Evolutionary conservation across 2,888 invertebrate species (phyloP).

Genomic region (Napeogenes sylphis): DNA sequence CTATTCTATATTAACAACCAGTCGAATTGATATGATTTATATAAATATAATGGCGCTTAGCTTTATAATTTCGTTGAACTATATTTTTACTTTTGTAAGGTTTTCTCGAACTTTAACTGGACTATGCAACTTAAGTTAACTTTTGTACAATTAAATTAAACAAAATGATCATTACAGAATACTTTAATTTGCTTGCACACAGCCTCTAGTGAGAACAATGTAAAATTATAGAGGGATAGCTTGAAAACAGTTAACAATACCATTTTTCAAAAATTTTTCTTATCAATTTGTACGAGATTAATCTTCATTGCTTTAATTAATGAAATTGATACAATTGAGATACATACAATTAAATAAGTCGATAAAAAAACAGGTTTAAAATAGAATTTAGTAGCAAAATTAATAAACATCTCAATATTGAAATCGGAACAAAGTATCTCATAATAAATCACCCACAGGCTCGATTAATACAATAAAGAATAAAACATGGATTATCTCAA

Average conservation of each 20-base stretch:
- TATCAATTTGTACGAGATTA: slow-evolving; percentile 24
- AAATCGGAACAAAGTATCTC: not conserved
- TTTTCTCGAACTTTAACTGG: too few species aligned
- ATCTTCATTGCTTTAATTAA: slow-evolving; percentile 10
- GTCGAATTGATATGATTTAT: too few species aligned
- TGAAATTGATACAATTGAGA: not conserved
- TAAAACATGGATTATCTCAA: slow-evolving; percentile 50
- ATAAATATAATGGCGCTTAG: too few species aligned
- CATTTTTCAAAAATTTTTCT: slow-evolving; percentile 19
- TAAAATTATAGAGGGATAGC: slow-evolving; percentile 44
- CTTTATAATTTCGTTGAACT: too few species aligned
- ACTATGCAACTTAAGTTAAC: too few species aligned
- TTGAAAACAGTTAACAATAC: slow-evolving; percentile 31
- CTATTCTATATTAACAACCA: too few species aligned
- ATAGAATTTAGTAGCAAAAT: slow-evolving; percentile 5
- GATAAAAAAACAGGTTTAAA: not conserved
- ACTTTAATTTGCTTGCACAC: slow-evolving; percentile 77
- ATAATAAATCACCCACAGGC: not conserved
- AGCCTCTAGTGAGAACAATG: slow-evolving; percentile 73
- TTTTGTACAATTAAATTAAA: slow-evolving; percentile 17
- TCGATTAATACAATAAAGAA: slow-evolving; percentile 37
- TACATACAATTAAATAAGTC: slow-evolving; percentile 1
- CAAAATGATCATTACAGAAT: slow-evolving; percentile 58
- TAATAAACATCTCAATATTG: not conserved
- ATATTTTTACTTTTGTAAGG: too few species aligned